Evolutionary conservation across 1,140 invertebrate genomes (phyloP).

Genomic region (Mactra quadrangularis): DNA sequence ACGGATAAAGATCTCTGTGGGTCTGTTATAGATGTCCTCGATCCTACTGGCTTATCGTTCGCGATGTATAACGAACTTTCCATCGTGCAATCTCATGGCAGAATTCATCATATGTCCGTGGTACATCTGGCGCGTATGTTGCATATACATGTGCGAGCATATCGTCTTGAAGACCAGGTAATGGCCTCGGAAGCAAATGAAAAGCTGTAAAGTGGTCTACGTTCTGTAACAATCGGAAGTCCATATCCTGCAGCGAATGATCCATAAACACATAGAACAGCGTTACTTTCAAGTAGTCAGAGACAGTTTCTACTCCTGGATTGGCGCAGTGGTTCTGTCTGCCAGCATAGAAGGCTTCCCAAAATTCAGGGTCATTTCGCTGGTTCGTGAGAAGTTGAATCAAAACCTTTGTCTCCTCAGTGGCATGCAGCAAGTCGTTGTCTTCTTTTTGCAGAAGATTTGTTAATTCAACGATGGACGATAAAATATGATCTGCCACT

Average conservation of each 20-base stretch:
- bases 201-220: conserved; percentile 19
- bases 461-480: conserved; percentile 10
- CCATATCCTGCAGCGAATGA: conserved; percentile 32
- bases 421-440: conserved; percentile 26
- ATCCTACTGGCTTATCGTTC: not conserved
- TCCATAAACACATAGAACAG: conserved; percentile 24
- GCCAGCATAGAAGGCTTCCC: conserved; percentile 26
- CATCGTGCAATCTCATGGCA: too few relatives aligned
- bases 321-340: conserved; percentile 27
- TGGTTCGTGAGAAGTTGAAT: not conserved
- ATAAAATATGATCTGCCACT: conserved; percentile 17
- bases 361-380: conserved; percentile 14
- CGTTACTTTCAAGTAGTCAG: conserved; percentile 33
- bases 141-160: too few relatives aligned
- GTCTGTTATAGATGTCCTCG: not conserved
- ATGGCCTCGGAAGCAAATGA: conserved; percentile 20
- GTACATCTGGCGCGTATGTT: too few relatives aligned
- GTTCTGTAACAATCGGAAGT: conserved; percentile 7
- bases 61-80: conserved; percentile 34
- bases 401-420: conserved; percentile 4
- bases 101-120: too few relatives aligned
- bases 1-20: conserved; percentile 19
- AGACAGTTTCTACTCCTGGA: conserved; percentile 22
- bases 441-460: conserved; percentile 31
- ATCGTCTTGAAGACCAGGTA: conserved; percentile 8